Percentiles rank a stretch among this genome's conserved stretches.
Evolutionary conservation across 1,140 invertebrate species (phyloP).

Genomic region (Rhyzopertha dominica): DNA sequence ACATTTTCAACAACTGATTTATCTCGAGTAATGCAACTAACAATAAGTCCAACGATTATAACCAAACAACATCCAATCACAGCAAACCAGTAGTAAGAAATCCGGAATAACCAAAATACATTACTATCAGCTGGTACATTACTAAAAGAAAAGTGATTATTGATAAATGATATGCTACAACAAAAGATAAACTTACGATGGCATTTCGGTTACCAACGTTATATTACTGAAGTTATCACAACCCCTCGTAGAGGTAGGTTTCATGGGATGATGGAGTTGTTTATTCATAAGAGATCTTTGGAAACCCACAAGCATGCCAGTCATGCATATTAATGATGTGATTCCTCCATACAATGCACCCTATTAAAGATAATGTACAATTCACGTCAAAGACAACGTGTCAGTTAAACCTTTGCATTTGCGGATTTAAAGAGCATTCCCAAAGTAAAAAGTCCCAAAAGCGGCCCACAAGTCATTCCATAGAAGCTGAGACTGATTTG

Average conservation of each 20-base stretch:
- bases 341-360: constrained; percentile 28
- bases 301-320: constrained; percentile 16
- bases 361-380: constrained; percentile 13
- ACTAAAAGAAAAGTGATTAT: too few relatives aligned
- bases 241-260: constrained; percentile 24
- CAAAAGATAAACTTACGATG: constrained; percentile 1
- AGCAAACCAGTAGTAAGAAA: constrained; percentile 40
- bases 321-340: constrained; percentile 17
- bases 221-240: constrained; percentile 14
- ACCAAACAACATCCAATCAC: constrained; percentile 26
- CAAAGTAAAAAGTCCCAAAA: constrained; percentile 60
- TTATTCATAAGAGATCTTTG: constrained; percentile 27
- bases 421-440: constrained; percentile 64
- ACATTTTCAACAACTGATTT: too few relatives aligned
- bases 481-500: constrained; percentile 58
- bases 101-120: constrained; percentile 27
- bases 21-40: constrained; percentile 40
- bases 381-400: not conserved
- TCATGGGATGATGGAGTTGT: constrained; percentile 15
- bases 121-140: not conserved
- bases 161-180: too few relatives aligned
- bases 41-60: constrained; percentile 30
- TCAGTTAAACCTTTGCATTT: constrained; percentile 49
- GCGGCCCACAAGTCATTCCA: constrained; percentile 59
- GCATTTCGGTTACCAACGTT: not conserved